Base-by-base conservation (phyloP, 2,888 invertebrate species). In the Pandemis corylana region DNA sequence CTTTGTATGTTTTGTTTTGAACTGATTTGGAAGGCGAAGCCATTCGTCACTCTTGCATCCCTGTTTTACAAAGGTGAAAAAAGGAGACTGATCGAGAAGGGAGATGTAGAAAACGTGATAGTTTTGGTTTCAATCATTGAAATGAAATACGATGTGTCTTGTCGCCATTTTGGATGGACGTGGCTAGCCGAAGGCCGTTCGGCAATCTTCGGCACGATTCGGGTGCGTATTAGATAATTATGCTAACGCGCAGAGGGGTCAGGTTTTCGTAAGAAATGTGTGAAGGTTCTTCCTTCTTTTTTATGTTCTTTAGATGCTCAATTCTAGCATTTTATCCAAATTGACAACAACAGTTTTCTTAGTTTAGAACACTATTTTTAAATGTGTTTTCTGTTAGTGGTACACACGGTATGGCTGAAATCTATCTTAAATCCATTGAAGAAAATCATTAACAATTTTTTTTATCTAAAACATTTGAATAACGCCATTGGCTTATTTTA, bases 101-200 rank as follows among this genome's bases (percentile, higher is more conserved):
- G 7, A 4, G 20, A 56, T 20, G 15, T 15, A 12, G 53, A 9
- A 20, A 56, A 20, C 56, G 20, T 20, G 15, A 6, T 7, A 63
- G 51, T 53, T 51, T 71, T 71, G 42, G 64, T 56, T 65, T 71
- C 71, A 59, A 71, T 71, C 71, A 65, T 71, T 65, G 71, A 53
- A 71, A 63, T 70, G 70, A 63, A 65, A 71, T 59, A 56, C 44
- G 70, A 64, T 12, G 15, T 28, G 28, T 59, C 20, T 59, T 41
- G 42, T 12, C 15, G 56, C 56, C 56, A 59, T 71, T 71, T 71
- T 46, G 46, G 46, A 56, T 41, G 15, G 68, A 7, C 20, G 10
- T 36, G 42, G 63, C 63, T 49, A 51, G 51, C 53, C 15, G 59
- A 59, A 59, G 59, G 20, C 20, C 51, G 56, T 56, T 56, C 56